A percentile compares a stretch with the other conserved stretches of the same genome.
These are phyloP conservation scores for Gyps fulvus DNA, from an alignment of 2,113 vertebrate species.

Conservation along the genomic window DNA sequence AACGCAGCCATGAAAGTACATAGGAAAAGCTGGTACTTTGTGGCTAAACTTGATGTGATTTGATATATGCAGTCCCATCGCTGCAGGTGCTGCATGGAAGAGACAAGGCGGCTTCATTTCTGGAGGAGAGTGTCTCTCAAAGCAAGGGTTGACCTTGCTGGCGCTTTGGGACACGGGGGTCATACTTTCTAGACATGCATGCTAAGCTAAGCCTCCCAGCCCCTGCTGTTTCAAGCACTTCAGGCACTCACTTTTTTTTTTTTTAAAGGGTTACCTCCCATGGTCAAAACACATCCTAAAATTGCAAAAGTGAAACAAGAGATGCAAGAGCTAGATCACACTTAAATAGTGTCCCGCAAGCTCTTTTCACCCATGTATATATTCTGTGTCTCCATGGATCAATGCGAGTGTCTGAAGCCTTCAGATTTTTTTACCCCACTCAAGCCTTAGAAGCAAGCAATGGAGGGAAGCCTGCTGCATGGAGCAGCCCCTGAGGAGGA, in stretches of 20 bases:
- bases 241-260: background rate
- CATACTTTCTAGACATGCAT: rapidly evolving
- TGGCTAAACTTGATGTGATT: background rate
- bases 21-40: background rate
- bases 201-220: background rate
- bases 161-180: background rate
- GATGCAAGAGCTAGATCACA: background rate
- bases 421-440: background rate
- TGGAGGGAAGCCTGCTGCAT: background rate
- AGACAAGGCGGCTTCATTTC: background rate
- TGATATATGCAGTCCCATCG: rapidly evolving
- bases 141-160: background rate
- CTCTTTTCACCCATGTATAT: rapidly evolving
- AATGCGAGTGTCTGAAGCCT: background rate
- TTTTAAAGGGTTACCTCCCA: background rate
- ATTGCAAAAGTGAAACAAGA: background rate
- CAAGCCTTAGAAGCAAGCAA: background rate
- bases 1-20: background rate
- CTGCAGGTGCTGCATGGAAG: background rate
- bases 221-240: background rate
- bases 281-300: background rate
- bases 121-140: background rate
- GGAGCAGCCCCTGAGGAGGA: background rate
- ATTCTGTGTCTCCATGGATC: rapidly evolving
- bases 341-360: background rate